Base-by-base conservation (phyloP, 2,888 invertebrate species). In the Spisula solida region DNA sequence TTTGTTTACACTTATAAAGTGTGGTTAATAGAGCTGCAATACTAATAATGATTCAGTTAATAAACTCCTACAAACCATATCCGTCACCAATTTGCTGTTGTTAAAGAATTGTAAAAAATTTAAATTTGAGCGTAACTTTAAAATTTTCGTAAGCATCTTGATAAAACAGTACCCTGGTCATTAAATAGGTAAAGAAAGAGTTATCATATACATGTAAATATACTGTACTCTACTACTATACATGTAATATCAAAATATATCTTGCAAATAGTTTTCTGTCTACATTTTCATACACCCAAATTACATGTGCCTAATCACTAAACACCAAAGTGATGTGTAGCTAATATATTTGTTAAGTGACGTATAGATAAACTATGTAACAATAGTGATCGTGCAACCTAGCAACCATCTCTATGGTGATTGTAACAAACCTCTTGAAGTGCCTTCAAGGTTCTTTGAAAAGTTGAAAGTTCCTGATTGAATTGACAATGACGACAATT, bases 401-500 rank as follows among this genome's bases (percentile, higher is more conserved):
- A 85, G 88, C 85, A 85, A 82, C 83, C 60, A 20, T 55, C 14
- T 29, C 60, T 56, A 82, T 41, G 66, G 90, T 82, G 87, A 66
- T 82, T n/a, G 55, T 29, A 47, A 87, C 90, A 84, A 89, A 92
- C 92, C 92, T 92, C 92, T 79, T 55, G 91, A 91, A 12, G 90
- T 87, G 85, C 88, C 89, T 41, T 89, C 90, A 79, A 89, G 48
- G 20, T 89, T 88, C 87, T 91, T 92, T 75, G 88, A 88, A 51
- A 91, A 88, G 79, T 88, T 88, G 86, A 86, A 91, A 51, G 88
- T 89, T 41, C 91, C 92, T 34, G 92, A 92, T 16, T 87, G 88
- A 51, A 92, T 87, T 56, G 92, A 92, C 41, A 92, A 78, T 41
- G 92, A 92, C 6, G 92, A 92, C 10, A 88, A 92, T 56, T 92